These are phyloP conservation scores for Lordiphosa mommai DNA, from an alignment of 1,140 invertebrate genomes.

Conservation along the genomic window DNA sequence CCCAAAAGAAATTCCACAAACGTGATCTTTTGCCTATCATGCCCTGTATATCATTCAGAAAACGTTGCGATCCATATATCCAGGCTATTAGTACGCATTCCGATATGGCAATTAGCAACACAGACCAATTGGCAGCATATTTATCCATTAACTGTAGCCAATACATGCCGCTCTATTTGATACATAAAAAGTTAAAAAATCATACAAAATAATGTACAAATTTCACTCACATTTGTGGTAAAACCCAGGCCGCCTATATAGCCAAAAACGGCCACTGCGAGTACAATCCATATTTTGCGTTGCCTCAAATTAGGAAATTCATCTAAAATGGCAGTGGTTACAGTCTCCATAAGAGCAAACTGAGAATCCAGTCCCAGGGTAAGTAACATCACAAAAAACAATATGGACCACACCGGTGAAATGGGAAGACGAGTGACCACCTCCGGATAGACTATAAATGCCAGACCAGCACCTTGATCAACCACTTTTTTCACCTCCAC, in stretches of 20 bases:
- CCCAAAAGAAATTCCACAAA: slow-evolving; percentile 89
- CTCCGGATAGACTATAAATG: slow-evolving; percentile 93
- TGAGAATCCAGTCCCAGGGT: slow-evolving; percentile 89
- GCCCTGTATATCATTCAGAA: slow-evolving; percentile 87
- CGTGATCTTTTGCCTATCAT: slow-evolving; percentile 89
- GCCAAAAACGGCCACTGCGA: slow-evolving; percentile 85
- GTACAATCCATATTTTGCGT: slow-evolving; percentile 87
- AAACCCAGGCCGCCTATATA: slow-evolving; percentile 88
- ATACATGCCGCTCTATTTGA: slow-evolving; percentile 88
- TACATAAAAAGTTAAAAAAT: too few relatives aligned
- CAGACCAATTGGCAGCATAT: slow-evolving; percentile 92
- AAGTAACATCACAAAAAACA: slow-evolving; percentile 92
- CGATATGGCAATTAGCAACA: slow-evolving; percentile 88
- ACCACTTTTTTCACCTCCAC: slow-evolving; percentile 87
- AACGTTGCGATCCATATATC: slow-evolving; percentile 91
- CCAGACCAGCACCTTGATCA: slow-evolving; percentile 88
- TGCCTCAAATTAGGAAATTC: slow-evolving; percentile 86
- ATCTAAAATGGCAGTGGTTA: slow-evolving; percentile 89
- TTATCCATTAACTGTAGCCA: slow-evolving; percentile 92
- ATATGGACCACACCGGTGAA: slow-evolving; percentile 90
- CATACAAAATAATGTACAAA: too few relatives aligned
- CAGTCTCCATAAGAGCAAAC: slow-evolving; percentile 91
- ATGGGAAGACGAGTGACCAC: slow-evolving; percentile 89
- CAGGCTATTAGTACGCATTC: slow-evolving; percentile 90
- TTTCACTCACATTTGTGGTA: slow-evolving; percentile 87